These are phyloP conservation scores for Elachura formosa DNA, from an alignment of 2,113 vertebrate species.

Conservation along the genomic window DNA sequence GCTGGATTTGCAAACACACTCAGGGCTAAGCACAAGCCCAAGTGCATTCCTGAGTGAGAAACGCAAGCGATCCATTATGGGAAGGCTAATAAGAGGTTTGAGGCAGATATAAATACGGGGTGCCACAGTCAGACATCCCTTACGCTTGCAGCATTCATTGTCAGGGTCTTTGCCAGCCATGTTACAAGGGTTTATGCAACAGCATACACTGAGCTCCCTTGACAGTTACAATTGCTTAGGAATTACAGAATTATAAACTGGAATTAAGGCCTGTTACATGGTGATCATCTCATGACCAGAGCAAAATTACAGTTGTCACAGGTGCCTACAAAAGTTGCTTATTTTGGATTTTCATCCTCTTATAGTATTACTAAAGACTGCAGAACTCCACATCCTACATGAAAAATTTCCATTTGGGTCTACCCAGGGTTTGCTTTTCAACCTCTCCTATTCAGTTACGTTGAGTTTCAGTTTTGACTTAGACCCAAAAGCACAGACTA, in stretches of 20 bases:
- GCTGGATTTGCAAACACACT: background rate
- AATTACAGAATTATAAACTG: background rate
- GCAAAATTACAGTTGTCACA: background rate
- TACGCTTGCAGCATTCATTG: background rate
- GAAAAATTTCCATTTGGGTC: background rate
- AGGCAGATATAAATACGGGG: background rate
- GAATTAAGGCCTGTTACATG: background rate
- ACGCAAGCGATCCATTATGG: accelerated
- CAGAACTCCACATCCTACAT: background rate
- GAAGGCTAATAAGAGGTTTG: background rate
- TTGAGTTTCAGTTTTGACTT: background rate
- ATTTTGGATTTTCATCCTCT: background rate
- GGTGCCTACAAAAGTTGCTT: background rate
- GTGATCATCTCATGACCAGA: background rate
- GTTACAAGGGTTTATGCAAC: background rate
- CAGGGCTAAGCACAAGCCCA: background rate
- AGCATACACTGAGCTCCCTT: background rate
- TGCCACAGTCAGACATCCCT: background rate
- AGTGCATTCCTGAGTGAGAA: background rate
- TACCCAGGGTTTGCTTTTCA: background rate
- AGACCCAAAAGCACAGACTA: background rate
- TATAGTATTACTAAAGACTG: background rate
- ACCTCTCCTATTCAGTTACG: background rate
- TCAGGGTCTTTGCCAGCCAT: background rate
- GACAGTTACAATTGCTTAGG: background rate